A percentile compares a stretch with the other conserved stretches of the same genome.
These are phyloP conservation scores for Bombus superbus DNA, from an alignment of 1,140 invertebrate genomes.

Conservation along the genomic window DNA sequence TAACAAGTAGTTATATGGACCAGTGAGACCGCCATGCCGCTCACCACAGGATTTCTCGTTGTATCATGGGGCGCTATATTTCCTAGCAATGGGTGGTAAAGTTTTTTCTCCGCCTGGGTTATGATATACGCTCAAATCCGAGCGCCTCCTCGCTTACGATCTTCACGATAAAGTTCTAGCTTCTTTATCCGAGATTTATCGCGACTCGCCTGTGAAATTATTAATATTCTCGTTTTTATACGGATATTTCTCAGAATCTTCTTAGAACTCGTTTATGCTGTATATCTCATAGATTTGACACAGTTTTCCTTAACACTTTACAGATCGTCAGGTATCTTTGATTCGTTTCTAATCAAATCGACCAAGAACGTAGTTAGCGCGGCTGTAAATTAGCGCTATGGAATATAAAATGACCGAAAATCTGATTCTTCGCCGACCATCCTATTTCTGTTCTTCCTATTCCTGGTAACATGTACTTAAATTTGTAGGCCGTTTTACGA, in stretches of 20 bases:
- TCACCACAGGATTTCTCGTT: slow-evolving; percentile 46
- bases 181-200: slow-evolving; percentile 57
- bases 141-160: slow-evolving; percentile 46
- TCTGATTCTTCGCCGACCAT: too few species aligned
- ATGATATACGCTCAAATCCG: slow-evolving; percentile 60
- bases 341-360: not conserved
- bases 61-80: slow-evolving; percentile 63
- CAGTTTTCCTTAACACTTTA: not conserved
- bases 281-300: not conserved
- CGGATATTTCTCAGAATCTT: not conserved
- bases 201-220: slow-evolving; percentile 46
- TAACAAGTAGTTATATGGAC: slow-evolving; percentile 61
- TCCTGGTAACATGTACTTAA: not conserved
- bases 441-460: not conserved
- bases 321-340: not conserved
- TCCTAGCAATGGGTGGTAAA: slow-evolving; percentile 66
- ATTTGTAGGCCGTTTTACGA: not conserved
- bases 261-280: not conserved
- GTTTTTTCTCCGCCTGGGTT: slow-evolving; percentile 47
- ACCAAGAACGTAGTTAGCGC: too few species aligned
- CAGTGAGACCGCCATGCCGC: slow-evolving; percentile 39
- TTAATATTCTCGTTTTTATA: slow-evolving; percentile 43
- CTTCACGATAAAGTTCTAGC: slow-evolving; percentile 43
- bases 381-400: too few species aligned
- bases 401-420: too few species aligned